These are phyloP conservation scores for Lutjanus erythropterus DNA, from an alignment of 2,113 vertebrate species.

Conservation along the genomic window DNA sequence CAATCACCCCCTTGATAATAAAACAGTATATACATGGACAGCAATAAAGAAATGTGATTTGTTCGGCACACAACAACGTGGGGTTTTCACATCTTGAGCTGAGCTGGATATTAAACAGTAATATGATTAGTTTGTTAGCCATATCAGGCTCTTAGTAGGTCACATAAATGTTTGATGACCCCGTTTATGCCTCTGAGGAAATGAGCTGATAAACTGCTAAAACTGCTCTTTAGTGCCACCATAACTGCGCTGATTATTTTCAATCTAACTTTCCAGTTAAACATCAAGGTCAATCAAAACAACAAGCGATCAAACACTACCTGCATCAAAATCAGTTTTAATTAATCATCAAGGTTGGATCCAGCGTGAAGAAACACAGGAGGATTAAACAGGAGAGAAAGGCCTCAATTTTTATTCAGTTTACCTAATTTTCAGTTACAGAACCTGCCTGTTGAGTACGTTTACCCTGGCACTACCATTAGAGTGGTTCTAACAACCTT, in stretches of 20 bases:
- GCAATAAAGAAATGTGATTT: constrained; percentile 55
- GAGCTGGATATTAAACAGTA: constrained; percentile 46
- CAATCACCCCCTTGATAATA: constrained; percentile 38
- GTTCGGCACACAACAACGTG: constrained; percentile 62
- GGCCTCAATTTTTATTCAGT: constrained; percentile 39
- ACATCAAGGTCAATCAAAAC: constrained; percentile 48
- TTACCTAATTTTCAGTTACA: constrained; percentile 48
- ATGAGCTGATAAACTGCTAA: constrained; percentile 4
- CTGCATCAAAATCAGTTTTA: constrained; percentile 53
- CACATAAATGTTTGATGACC: constrained; percentile 37
- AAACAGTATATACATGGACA: constrained; percentile 70
- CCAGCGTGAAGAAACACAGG: constrained; percentile 33
- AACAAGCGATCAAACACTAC: constrained; percentile 41
- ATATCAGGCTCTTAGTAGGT: constrained; percentile 36
- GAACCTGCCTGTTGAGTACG: constrained; percentile 50
- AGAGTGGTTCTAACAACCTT: constrained; percentile 39
- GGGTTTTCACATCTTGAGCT: not conserved
- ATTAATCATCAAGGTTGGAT: constrained; percentile 53
- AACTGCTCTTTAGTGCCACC: constrained; percentile 28
- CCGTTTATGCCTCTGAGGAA: constrained; percentile 37
- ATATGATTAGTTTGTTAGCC: constrained; percentile 35
- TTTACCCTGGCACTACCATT: constrained; percentile 47
- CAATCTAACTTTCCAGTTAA: constrained; percentile 42
- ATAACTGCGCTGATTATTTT: constrained; percentile 29
- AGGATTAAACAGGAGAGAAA: constrained; percentile 41